Percentiles rank a stretch among this genome's conserved stretches.
Evolutionary conservation across 2,797 vertebrate genomes (phyloP).

Genomic region (Mormyrops boulengeri): DNA sequence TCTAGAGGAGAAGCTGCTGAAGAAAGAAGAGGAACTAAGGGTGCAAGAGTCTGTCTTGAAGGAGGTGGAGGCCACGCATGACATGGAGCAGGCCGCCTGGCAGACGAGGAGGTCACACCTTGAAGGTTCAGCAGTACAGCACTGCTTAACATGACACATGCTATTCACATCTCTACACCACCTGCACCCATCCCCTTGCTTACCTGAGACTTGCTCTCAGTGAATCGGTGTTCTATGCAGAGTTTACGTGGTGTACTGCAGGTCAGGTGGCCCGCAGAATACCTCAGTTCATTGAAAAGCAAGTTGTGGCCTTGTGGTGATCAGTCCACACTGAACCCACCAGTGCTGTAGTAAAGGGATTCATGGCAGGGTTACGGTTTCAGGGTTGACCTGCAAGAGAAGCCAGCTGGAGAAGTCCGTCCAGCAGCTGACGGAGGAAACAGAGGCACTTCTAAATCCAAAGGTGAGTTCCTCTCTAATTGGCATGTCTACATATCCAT

Average conservation of each 20-base stretch:
- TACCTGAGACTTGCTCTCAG: neutral
- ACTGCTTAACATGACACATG: neutral
- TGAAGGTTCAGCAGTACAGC: neutral
- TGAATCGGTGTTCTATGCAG: neutral
- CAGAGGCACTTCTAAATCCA: conserved; percentile 31
- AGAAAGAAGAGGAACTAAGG: conserved; percentile 43
- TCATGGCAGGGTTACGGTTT: neutral
- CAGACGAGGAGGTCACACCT: conserved; percentile 20
- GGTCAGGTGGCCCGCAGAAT: neutral
- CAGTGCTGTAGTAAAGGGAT: neutral
- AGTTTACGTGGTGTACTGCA: neutral
- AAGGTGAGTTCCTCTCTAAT: conserved; percentile 29
- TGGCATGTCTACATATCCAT: neutral
- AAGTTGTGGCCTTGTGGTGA: neutral
- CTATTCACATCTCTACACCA: neutral
- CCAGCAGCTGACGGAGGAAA: conserved; percentile 32
- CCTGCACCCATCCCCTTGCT: neutral
- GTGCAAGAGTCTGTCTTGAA: conserved; percentile 38
- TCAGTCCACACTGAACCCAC: neutral
- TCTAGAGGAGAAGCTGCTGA: conserved; percentile 20
- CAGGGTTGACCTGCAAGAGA: conserved; percentile 36
- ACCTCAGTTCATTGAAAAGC: neutral
- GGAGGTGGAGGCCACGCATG: conserved; percentile 38
- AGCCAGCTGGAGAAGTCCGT: conserved; percentile 32
- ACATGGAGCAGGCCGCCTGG: conserved; percentile 23